Conservation (phyloP, 1,140 invertebrate species). For the Grapholita molesta region DNA sequence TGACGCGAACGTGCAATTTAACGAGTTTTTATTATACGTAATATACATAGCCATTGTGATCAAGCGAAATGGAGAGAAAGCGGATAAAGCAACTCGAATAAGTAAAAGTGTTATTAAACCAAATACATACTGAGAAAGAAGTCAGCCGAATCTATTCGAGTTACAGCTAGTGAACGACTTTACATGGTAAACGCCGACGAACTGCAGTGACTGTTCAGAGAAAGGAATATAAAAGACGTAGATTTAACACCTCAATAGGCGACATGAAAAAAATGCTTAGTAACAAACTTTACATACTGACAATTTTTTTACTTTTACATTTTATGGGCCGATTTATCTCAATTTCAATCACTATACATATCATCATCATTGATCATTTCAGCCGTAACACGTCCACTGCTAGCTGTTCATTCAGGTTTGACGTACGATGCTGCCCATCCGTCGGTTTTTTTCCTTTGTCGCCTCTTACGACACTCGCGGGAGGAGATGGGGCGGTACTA, state of each 20-base stretch:
- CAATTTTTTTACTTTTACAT: neutral
- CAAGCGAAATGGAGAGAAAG: neutral
- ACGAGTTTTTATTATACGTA: too few relatives aligned
- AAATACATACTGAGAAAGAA: neutral
- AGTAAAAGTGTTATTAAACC: neutral
- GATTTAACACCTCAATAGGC: neutral
- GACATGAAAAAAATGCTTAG: neutral
- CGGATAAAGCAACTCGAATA: neutral
- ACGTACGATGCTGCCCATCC: too few relatives aligned
- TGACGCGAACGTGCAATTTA: neutral
- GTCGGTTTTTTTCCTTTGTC: too few relatives aligned
- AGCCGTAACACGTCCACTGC: too few relatives aligned
- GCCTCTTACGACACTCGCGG: too few relatives aligned
- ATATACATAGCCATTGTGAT: neutral
- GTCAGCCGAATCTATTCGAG: neutral
- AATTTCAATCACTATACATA: neutral
- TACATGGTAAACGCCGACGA: neutral
- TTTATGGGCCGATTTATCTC: neutral
- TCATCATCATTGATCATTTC: too few relatives aligned
- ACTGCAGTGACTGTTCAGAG: neutral
- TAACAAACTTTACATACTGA: neutral
- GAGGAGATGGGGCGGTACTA: too few relatives aligned
- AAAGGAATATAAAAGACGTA: constrained; percentile 1
- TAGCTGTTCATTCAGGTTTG: too few relatives aligned
- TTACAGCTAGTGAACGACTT: neutral